A percentile compares a stretch with the other conserved stretches of the same genome.
Evolutionary conservation across 2,888 invertebrate species (phyloP).

Genomic region (Xestia rhomboidea): DNA sequence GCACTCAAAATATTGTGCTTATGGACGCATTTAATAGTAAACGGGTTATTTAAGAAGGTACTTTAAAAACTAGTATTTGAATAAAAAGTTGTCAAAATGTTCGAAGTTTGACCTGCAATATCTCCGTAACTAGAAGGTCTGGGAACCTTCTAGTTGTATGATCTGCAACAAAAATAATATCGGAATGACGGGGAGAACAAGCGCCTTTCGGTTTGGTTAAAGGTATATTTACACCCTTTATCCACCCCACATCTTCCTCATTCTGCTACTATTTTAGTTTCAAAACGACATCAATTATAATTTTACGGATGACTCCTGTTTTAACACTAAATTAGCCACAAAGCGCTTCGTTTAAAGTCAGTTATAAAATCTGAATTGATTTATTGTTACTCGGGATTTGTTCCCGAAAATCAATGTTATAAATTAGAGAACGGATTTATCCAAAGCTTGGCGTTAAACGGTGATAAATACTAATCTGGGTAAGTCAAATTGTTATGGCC

Average conservation of each 20-base stretch:
- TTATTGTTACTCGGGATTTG: conserved; percentile 7
- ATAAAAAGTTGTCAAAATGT: too few species aligned
- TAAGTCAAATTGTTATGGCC: conserved; percentile 26
- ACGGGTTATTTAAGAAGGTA: too few species aligned
- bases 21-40: too few species aligned
- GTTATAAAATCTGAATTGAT: conserved; percentile 27
- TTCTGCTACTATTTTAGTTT: conserved; percentile 25
- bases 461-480: conserved; percentile 31
- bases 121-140: too few species aligned
- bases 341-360: neutral
- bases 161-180: too few species aligned
- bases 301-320: conserved; percentile 32
- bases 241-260: conserved; percentile 13
- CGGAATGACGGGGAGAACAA: too few species aligned
- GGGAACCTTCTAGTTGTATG: too few species aligned
- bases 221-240: too few species aligned
- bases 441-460: conserved; percentile 8
- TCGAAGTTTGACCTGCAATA: too few species aligned
- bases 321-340: conserved; percentile 40
- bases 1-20: too few species aligned
- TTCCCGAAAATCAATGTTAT: conserved; percentile 31
- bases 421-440: conserved; percentile 42
- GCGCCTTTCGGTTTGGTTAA: too few species aligned
- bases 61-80: too few species aligned
- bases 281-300: conserved; percentile 43